A percentile compares a stretch with the other conserved stretches of the same genome.
phyloP scores from a whole-genome alignment of 1,140 invertebrate species.

The Colletes gigas region DNA sequence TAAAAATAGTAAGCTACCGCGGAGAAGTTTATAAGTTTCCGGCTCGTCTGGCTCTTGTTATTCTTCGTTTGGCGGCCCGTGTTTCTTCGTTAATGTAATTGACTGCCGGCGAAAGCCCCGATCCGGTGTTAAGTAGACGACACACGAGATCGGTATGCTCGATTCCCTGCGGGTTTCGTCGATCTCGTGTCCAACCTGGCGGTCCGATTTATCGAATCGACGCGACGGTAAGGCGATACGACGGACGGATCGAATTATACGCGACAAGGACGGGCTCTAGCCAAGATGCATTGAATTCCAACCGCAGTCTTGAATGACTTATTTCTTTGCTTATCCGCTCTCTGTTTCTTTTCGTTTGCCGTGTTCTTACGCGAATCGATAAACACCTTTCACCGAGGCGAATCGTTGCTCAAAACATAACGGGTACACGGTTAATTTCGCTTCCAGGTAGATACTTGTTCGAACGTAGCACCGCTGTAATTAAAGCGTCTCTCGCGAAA shows the following conservation, averaged over 20 bases:
- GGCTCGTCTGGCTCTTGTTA: slow-evolving; percentile 28
- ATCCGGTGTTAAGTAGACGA: slow-evolving; percentile 50
- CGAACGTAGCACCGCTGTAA: slow-evolving; percentile 27
- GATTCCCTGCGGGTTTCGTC: slow-evolving; percentile 24
- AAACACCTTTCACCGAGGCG: neutral
- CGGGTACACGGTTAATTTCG: neutral
- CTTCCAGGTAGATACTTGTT: slow-evolving; percentile 43
- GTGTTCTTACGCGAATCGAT: too few relatives aligned
- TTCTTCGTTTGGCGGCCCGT: slow-evolving; percentile 59
- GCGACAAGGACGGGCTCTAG: slow-evolving; percentile 4
- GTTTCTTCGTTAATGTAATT: slow-evolving; percentile 76
- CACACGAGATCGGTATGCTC: slow-evolving; percentile 54
- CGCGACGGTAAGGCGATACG: slow-evolving; percentile 40
- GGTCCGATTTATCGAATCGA: slow-evolving; percentile 47
- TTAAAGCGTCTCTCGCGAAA: slow-evolving; percentile 53
- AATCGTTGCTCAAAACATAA: neutral
- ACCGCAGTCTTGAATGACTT: slow-evolving; percentile 37
- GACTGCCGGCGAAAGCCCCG: slow-evolving; percentile 54
- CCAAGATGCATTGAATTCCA: slow-evolving; percentile 29
- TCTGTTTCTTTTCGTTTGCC: too few relatives aligned
- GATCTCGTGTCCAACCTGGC: slow-evolving; percentile 12
- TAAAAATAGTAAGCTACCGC: slow-evolving; percentile 45
- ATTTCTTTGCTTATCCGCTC: neutral
- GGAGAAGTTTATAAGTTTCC: slow-evolving; percentile 56
- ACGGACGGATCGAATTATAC: slow-evolving; percentile 39